These are phyloP conservation scores for Callithrix jacchus DNA, from an alignment of 2,113 vertebrate genomes.

Conservation along the genomic window DNA sequence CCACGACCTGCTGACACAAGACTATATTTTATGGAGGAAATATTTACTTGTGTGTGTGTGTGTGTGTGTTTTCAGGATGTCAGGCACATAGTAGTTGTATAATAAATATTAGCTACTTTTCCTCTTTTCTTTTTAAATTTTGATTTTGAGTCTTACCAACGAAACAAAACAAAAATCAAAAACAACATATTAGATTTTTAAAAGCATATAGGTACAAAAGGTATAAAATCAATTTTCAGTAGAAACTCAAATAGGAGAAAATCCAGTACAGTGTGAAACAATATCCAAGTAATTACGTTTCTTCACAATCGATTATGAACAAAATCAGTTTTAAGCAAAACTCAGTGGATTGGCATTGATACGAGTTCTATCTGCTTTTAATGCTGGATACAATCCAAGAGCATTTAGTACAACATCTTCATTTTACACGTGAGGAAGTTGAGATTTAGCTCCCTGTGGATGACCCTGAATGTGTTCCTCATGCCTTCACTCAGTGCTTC, in stretches of 20 bases:
- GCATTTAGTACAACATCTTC: background rate
- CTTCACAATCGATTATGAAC: background rate
- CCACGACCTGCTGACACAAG: background rate
- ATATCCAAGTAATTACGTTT: background rate
- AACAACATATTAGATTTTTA: slow-evolving; percentile 1
- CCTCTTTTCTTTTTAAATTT: background rate
- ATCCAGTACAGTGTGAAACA: background rate
- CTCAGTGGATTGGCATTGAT: background rate
- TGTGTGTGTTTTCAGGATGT: background rate
- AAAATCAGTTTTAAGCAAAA: background rate
- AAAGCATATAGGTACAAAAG: background rate
- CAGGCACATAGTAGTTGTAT: background rate
- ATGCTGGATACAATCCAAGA: background rate
- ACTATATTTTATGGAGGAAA: background rate
- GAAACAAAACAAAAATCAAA: background rate
- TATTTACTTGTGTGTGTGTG: background rate
- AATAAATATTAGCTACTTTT: background rate
- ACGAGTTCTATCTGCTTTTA: background rate
- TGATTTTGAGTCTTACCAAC: slow-evolving; percentile 10
- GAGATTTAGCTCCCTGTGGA: background rate
- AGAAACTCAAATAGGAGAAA: slow-evolving; percentile 41
- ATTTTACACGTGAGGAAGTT: background rate
- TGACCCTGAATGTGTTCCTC: background rate
- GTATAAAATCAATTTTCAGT: slow-evolving; percentile 8
- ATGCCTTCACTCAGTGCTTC: background rate